phyloP scores from a whole-genome alignment of 2,113 vertebrate species.

The Dendrocopos noguchii region DNA sequence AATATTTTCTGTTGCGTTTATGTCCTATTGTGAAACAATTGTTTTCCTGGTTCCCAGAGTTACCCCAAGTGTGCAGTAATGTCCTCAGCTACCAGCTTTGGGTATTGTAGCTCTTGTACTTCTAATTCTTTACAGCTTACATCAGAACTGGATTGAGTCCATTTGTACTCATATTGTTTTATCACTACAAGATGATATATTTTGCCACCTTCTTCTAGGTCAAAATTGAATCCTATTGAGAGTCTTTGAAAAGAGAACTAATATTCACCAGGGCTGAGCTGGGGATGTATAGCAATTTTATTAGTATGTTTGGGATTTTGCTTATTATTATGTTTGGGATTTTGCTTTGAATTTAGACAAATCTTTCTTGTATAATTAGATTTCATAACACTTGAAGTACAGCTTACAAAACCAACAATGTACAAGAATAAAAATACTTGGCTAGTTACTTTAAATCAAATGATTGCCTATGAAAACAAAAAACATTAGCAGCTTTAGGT shows the following conservation, averaged over 20 bases:
- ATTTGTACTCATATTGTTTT: conserved; percentile 72
- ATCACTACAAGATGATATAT: conserved; percentile 72
- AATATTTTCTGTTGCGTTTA: conserved; percentile 74
- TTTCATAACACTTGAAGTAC: conserved; percentile 69
- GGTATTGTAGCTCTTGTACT: conserved; percentile 73
- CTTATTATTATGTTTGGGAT: conserved; percentile 75
- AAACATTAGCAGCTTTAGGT: conserved; percentile 28
- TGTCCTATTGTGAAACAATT: conserved; percentile 75
- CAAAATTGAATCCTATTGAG: conserved; percentile 74
- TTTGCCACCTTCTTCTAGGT: conserved; percentile 77
- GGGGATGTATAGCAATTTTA: conserved; percentile 73
- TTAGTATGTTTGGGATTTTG: conserved; percentile 73
- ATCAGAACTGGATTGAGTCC: conserved; percentile 71
- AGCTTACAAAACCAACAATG: conserved; percentile 69
- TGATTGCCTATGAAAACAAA: conserved; percentile 44
- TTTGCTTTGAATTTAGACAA: conserved; percentile 76
- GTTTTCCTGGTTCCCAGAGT: conserved; percentile 68
- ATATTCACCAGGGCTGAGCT: conserved; percentile 75
- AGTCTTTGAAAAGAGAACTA: conserved; percentile 73
- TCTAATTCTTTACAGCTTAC: conserved; percentile 78
- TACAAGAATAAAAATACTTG: conserved; percentile 61
- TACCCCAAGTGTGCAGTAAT: conserved; percentile 73
- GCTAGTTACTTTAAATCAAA: conserved; percentile 69
- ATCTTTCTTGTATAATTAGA: conserved; percentile 74
- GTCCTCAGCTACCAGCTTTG: conserved; percentile 69